Conservation (phyloP, 2,888 invertebrate genomes). For the Cistogaster globosa region DNA sequence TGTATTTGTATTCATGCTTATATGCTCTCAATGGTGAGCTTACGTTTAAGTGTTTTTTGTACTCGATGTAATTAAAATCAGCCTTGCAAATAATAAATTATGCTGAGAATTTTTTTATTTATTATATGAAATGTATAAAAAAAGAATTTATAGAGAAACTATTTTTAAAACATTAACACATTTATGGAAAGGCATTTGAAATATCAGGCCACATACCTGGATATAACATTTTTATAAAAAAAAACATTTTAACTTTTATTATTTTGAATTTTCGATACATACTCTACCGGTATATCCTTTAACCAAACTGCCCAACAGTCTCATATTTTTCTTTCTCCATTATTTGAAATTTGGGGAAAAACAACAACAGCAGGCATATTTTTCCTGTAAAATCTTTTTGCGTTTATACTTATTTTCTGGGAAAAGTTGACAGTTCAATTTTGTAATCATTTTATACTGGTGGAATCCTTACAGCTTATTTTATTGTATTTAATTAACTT, state of each 20-base stretch:
- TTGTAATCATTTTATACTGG: slow-evolving; percentile 18
- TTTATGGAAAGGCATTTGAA: too few species aligned
- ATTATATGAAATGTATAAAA: not conserved
- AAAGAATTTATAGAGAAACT: too few species aligned
- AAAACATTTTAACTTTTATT: too few species aligned
- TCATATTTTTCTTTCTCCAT: too few species aligned
- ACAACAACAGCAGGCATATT: not conserved
- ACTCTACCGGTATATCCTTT: too few species aligned
- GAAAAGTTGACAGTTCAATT: slow-evolving; percentile 1
- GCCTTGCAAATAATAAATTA: not conserved
- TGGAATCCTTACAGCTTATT: slow-evolving; percentile 29
- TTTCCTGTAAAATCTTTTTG: not conserved
- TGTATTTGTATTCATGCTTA: not conserved
- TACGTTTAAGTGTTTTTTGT: not conserved
- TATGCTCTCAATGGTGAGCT: not conserved
- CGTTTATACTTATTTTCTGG: not conserved
- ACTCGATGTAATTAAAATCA: too few species aligned
- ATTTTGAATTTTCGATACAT: too few species aligned
- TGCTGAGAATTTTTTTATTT: not conserved
- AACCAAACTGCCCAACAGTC: too few species aligned
- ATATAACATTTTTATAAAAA: too few species aligned
- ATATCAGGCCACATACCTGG: too few species aligned
- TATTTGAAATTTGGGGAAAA: too few species aligned
- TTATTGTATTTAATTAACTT: slow-evolving; percentile 54
- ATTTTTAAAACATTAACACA: too few species aligned